Evolutionary conservation across 2,113 vertebrate genomes (phyloP), one percentile per base, ranked within the genome.

Genomic region (Oncorhynchus keta): DNA sequence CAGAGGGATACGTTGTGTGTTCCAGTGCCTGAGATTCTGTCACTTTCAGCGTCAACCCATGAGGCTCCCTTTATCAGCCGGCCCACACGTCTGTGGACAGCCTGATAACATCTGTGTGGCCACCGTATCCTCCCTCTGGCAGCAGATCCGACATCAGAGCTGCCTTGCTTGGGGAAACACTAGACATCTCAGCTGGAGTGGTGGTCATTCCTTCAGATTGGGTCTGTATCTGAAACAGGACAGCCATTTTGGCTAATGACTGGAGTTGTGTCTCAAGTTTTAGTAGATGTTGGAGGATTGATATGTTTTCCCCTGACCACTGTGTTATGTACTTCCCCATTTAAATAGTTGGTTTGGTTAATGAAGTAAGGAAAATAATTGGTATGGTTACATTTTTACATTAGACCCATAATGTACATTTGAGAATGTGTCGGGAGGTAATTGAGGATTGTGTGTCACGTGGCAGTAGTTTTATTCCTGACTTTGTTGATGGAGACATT

Each of bases 1-100:
- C 1, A 14, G 49, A 51, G 49, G 49, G 11, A 51, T 51, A 51
- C 49, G 8, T 39, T 28, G 22, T 5, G 70, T 51, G 70, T 24
- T 28, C 5, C n/a, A 22, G 26, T 66, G 75, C 66, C 55, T 69
- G 13, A 12, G 28, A 76, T 69, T 69, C 70, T 69, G 57, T 72
- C 70, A n/a, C 61, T 26, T 14, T 69, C 71, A 68, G 49, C 32
- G 11, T 64, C 20, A 12, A 35, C 22, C 24, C 6, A 24, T 3
- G 28, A 35, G 65, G 16, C 8, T 26, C 55, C 45, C 32, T 74
- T 74, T 69, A 74, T 79, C 77, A 74, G 55, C 64, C 24, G 30
- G 28, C 32, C 77, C 65, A 69, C 39, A 74, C 51, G 55, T 70
- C 51, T 74, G 65, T 66, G 61, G 66, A 59, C 35, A 69, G 35